Conservation (phyloP, 2,888 invertebrate species). For the Campopleginae sp. region DNA sequence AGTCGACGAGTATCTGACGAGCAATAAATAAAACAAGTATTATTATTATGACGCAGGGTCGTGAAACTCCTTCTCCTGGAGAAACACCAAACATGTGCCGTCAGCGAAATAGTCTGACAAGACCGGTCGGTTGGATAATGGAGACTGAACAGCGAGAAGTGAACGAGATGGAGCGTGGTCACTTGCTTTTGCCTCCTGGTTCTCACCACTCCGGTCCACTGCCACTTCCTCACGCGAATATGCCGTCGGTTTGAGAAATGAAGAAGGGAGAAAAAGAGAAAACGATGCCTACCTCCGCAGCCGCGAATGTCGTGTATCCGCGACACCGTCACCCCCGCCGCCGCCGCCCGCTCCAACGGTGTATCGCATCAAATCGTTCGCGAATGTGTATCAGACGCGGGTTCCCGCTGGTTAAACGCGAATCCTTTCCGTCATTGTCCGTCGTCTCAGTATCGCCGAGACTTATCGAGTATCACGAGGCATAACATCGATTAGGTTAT, state of each 20-base stretch:
- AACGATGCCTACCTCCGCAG: slow-evolving; percentile 71
- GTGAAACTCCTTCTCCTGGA: slow-evolving; percentile 90
- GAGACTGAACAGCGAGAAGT: slow-evolving; percentile 81
- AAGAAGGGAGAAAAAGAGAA: slow-evolving; percentile 31
- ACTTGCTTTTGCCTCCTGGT: slow-evolving; percentile 79
- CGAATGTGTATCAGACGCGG: background rate
- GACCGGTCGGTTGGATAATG: slow-evolving; percentile 80
- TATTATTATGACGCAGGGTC: slow-evolving; percentile 82
- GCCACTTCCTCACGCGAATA: slow-evolving; percentile 74
- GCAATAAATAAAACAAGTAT: background rate
- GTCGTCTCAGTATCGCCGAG: background rate
- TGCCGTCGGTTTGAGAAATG: slow-evolving; percentile 74
- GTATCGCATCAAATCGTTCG: slow-evolving; percentile 49
- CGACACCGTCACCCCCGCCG: slow-evolving; percentile 39
- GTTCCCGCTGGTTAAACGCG: background rate
- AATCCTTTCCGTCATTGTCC: background rate
- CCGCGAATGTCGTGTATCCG: slow-evolving; percentile 24
- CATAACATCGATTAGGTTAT: slow-evolving; percentile 62
- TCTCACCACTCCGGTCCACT: slow-evolving; percentile 80
- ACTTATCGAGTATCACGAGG: slow-evolving; percentile 4
- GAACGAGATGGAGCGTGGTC: slow-evolving; percentile 83
- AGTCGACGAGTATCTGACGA: background rate
- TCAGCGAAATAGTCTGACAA: slow-evolving; percentile 89
- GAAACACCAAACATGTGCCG: slow-evolving; percentile 93
- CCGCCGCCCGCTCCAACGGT: slow-evolving; percentile 6